Evolutionary conservation across 2,888 invertebrate genomes (phyloP).

Genomic region (Cerastoderma edule): DNA sequence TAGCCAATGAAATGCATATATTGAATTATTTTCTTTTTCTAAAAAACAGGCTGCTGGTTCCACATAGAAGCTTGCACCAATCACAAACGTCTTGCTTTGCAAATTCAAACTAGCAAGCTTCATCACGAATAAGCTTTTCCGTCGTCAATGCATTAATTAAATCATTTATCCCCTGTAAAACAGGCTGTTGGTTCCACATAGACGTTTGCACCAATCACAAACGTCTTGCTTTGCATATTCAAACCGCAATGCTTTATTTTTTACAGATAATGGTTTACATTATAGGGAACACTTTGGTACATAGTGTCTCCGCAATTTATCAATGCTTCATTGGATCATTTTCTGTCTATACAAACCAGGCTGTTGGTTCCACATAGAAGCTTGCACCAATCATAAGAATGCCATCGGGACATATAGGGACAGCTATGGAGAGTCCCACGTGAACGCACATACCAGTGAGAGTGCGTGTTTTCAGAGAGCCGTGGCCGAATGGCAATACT

Average conservation of each 20-base stretch:
- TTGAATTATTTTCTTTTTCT: not conserved
- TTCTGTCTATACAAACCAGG: conserved; percentile 31
- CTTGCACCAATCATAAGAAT: conserved; percentile 51
- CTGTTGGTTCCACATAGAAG: conserved; percentile 60
- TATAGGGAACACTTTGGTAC: not conserved
- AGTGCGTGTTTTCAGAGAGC: conserved; percentile 60
- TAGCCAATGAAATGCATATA: not conserved
- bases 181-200: conserved; percentile 19
- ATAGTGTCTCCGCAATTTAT: not conserved
- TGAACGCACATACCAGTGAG: conserved; percentile 51
- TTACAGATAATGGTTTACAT: not conserved
- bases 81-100: too few relatives aligned
- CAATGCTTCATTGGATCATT: not conserved
- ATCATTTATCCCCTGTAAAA: too few relatives aligned
- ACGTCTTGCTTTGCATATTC: conserved; percentile 17
- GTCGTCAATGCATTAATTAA: too few relatives aligned
- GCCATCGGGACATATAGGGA: conserved; percentile 53
- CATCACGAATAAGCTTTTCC: too few relatives aligned
- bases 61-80: conserved; percentile 51
- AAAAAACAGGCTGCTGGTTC: conserved; percentile 63
- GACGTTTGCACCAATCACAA: conserved; percentile 17
- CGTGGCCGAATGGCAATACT: conserved; percentile 54
- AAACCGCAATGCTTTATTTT: conserved; percentile 24
- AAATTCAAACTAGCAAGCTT: too few relatives aligned
- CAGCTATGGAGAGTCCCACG: conserved; percentile 48